Evolutionary conservation across 1,140 invertebrate genomes (phyloP), one percentile per base, ranked within the genome.

Genomic region (Drosophila kikkawai): DNA sequence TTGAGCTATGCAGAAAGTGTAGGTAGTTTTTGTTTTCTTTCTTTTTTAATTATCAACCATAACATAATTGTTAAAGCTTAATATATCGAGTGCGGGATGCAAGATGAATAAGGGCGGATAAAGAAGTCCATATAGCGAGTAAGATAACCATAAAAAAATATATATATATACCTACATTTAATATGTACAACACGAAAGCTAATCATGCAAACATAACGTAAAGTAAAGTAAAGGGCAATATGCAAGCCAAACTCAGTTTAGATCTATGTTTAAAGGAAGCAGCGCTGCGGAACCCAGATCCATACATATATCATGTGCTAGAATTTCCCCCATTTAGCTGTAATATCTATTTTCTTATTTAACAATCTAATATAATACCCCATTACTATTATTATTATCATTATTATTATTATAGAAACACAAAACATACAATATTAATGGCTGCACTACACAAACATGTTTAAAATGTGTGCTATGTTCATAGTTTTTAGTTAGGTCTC

Each of bases 181-280:
- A 73, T 51, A 71, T 79, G 53, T 83, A 73, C 63, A 79, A 81
- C 48, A 86, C 64, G 79, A 85, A 85, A 48, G 75, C 80, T 82
- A 86, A 74, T 60, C 80, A 83, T 75, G 64, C 65, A 80, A 77
- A 66, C 63, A 69, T 66, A 42, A 65, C 53, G 32, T 55, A 63
- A 55, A 32, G 6, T 45, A 34, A 11, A 19, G 19, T 66, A 66
- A 66, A 45, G 84, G 76, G 84, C 84, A 88, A 63, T 75, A 71
- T 84, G 84, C 83, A 83, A 87, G 83, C 80, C 84, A 88, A 87
- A 84, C 84, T 88, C 77, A 87, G 80, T 87, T 80, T 81, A 87
- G 79, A 64, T 63, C 42, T 57, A 63, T 58, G 37, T 76, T 59
- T 61, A 61, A 69, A 32, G 67, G 32, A 67, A 44, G 34, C 26